phyloP scores from a whole-genome alignment of 2,113 vertebrate species.

The Reinhardtius hippoglossoides region DNA sequence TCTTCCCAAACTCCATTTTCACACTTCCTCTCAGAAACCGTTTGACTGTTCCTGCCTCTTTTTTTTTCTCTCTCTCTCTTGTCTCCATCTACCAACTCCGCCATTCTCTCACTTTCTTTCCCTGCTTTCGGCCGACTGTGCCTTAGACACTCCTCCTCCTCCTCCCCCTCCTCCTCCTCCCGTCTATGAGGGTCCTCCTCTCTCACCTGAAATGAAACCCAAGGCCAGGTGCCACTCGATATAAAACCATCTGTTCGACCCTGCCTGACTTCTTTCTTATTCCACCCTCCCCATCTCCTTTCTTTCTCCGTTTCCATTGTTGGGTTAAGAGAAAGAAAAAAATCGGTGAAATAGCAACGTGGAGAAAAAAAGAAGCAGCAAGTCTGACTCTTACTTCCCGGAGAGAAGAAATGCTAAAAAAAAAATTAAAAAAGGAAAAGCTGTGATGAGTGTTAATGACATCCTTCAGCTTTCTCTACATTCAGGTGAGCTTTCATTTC shows the following conservation, averaged over 20 bases:
- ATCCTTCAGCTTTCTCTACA: slow-evolving; percentile 63
- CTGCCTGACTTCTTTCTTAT: slow-evolving; percentile 52
- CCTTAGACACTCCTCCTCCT: slow-evolving; percentile 60
- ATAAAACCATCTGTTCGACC: slow-evolving; percentile 77
- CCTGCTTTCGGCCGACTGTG: slow-evolving; percentile 44
- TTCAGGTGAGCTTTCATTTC: slow-evolving; percentile 69
- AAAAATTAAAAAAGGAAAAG: slow-evolving; percentile 21
- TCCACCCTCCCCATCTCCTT: not conserved
- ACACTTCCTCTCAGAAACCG: slow-evolving; percentile 40
- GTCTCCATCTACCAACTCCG: slow-evolving; percentile 7
- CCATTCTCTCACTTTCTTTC: slow-evolving; percentile 42
- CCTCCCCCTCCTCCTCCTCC: not conserved
- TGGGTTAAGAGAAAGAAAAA: slow-evolving; percentile 5
- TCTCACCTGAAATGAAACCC: slow-evolving; percentile 84
- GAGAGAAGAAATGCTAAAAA: slow-evolving; percentile 30
- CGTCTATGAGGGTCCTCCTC: too few relatives aligned
- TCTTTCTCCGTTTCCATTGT: slow-evolving; percentile 13
- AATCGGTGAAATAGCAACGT: slow-evolving; percentile 15
- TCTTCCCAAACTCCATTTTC: slow-evolving; percentile 45
- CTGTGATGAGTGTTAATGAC: slow-evolving; percentile 62
- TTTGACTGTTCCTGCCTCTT: slow-evolving; percentile 30
- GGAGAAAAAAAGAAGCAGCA: not conserved
- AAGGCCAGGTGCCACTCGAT: slow-evolving; percentile 80
- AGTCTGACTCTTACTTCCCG: slow-evolving; percentile 38
- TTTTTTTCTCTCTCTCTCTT: not conserved